Base-by-base conservation (phyloP, 2,797 vertebrate species). In the Danio albolineatus region DNA sequence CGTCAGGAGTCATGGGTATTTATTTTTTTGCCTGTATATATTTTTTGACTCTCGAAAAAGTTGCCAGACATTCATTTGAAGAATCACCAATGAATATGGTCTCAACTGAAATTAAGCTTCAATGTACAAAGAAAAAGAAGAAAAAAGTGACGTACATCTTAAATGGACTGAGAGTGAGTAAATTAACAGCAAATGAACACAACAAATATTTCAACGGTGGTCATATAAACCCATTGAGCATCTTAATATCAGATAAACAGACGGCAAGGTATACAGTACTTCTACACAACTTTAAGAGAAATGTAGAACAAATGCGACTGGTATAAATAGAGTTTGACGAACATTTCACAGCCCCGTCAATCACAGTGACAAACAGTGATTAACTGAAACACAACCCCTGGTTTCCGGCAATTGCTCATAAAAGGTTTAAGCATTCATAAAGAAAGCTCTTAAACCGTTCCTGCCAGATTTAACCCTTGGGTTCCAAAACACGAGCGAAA, bases 341-440 rank as follows among this genome's bases (percentile, higher is more conserved):
- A 51, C 0, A 10, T 59, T 69, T 57, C 62, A 66, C 49, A 76
- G 39, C 62, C 56, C 16, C 6, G 19, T 59, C 54, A 4, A 12
- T 16, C 61, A n/a, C 7, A 14, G n/a, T 67, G 51, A 77, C 21
- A 77, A 77, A 77, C 38, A 67, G 57, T 77, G 41, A 77, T 57
- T 77, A 14, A 67, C 36, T 57, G 21, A 28, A 56, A 14, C 10
- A 57, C 16, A 46, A 38, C 10, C 43, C n/a, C 12, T 46, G 14
- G 38, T 56, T 66, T 76, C 2, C 21, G 7, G 21, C 51, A 66
- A 44, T 48, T 21, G 2, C 19, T 39, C 76, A 41, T 69, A 38
- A 67, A 69, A 77, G 10, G 21, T 59, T 74, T 39, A 17, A 38
- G 46, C 21, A 48, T 61, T 46, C 16, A 73, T 8, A 43, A 41